A percentile compares a stretch with the other conserved stretches of the same genome.
phyloP scores from a whole-genome alignment of 1,140 invertebrate species.

The Mactra quadrangularis region DNA sequence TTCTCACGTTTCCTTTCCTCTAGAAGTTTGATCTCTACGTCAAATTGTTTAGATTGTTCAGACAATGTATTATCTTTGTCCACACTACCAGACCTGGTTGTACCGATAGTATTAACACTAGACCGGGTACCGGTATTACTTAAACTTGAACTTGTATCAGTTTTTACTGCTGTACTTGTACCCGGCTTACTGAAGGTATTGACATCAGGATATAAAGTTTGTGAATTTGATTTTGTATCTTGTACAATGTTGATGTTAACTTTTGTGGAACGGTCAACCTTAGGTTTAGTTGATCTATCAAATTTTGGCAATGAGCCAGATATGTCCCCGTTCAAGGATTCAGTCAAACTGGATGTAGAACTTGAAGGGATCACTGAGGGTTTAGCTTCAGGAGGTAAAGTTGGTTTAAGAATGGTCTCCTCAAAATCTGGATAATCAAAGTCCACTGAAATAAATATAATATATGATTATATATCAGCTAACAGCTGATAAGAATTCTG shows the following conservation, averaged over 20 bases:
- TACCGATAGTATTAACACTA: neutral
- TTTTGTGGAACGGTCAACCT: slow-evolving; percentile 52
- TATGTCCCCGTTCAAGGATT: slow-evolving; percentile 21
- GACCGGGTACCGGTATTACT: slow-evolving; percentile 32
- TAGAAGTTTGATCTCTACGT: slow-evolving; percentile 69
- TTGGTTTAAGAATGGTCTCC: slow-evolving; percentile 71
- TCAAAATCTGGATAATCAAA: slow-evolving; percentile 84
- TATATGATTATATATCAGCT: no score
- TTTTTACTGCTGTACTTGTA: slow-evolving; percentile 12
- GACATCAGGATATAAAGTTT: slow-evolving; percentile 53
- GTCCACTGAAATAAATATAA: slow-evolving; percentile 79
- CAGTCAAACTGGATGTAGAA: neutral
- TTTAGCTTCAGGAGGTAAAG: neutral
- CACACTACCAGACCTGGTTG: slow-evolving; percentile 1
- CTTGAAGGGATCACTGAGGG: slow-evolving; percentile 31
- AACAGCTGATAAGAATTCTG: no score
- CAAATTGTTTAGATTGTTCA: slow-evolving; percentile 10
- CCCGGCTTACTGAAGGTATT: neutral
- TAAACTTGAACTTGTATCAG: slow-evolving; percentile 3
- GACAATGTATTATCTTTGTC: slow-evolving; percentile 9
- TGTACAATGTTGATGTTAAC: neutral
- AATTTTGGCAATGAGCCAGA: slow-evolving; percentile 64
- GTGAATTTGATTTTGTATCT: neutral
- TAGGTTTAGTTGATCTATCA: slow-evolving; percentile 75
- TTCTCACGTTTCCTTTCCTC: slow-evolving; percentile 86